Evolutionary conservation across 1,140 invertebrate genomes (phyloP), one percentile per base, ranked within the genome.

Genomic region (Drosophila pectinifera): DNA sequence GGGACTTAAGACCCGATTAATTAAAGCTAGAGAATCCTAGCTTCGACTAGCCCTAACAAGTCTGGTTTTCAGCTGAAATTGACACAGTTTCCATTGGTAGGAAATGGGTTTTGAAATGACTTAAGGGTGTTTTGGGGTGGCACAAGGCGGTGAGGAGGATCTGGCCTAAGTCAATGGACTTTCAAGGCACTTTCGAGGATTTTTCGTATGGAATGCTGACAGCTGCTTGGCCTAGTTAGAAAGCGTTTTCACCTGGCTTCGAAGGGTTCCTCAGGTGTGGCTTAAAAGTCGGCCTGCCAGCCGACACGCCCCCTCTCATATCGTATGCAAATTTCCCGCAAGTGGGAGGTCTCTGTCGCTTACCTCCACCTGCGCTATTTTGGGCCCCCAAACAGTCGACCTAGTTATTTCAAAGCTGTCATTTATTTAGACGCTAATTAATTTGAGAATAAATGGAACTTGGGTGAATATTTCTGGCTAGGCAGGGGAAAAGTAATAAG

Each of bases 211-310:
- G 64, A 80, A 58, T 65, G 53, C 45, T 72, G 79, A 69, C 82
- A 86, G 74, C 69, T 88, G 82, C 75, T 86, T 88, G 80, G 70
- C 83, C 82, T 53, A 86, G 79, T 88, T 85, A 34, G 46, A 41
- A 72, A 61, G 43, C 49, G 36, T 54, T 62, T 68, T 56, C 39
- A 31, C 46, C 36, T 38, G 22, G 48, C 45, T 68, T 54, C 62
- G 41, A 68, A 69, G 38, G 65, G 62, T 54, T 43, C 53, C 62
- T 41, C 22, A 59, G 43, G 49, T 58, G 36, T 36, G 51, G 78
- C 53, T 59, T 53, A 42, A 70, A 51, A 34, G 61, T 42, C 57
- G 13, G 8, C 41, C 39, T 41, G 26, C 34, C 56, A 57, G 18
- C 10, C 7, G 18, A 16, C 14, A 22, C 53, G 28, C 22, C 26